Base-by-base conservation (phyloP, 2,113 vertebrate species). In the Etheostoma spectabile region DNA sequence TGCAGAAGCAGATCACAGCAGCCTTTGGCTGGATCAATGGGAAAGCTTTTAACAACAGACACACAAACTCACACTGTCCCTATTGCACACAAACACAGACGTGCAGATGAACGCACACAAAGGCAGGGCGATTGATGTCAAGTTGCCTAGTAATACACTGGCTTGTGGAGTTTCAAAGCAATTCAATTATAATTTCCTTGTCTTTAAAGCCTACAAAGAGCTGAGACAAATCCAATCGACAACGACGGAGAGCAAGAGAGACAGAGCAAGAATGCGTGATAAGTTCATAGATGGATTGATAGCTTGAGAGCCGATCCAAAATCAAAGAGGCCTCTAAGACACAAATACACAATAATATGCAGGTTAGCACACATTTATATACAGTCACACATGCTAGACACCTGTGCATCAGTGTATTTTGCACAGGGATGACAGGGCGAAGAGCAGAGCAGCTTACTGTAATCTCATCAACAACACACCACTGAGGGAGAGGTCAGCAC, bases 181-280 rank as follows among this genome's bases (percentile, higher is more conserved):
- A 95, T 95, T 95, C 92, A 94, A 95, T 95, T 95, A 94, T 92
- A 92, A 93, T 94, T 92, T 93, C 90, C 90, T 89, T 92, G 89
- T 94, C 92, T 93, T 94, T 93, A 91, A 91, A 91, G 92, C 86
- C 76, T 52, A 86, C 86, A 92, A 94, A 94, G 92, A 91, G 86
- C 88, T 88, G 83, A 91, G 90, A 93, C 91, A 94, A 95, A 95
- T 95, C 93, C 92, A 93, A 95, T 95, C 89, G 88, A 86, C 88
- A 83, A 71, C 74, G 66, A 70, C 74, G 24, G 81, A 75, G 87
- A 67, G 62, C 27, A 16, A 49, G 57, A 22, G 79, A 55, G 57
- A 38, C 19, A 18, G 60, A 30, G 27, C 46, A 77, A 74, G 71
- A 38, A 80, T 30, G 69, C 8, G 10, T 73, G 83, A 89, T 59